phyloP scores from a whole-genome alignment of 2,888 invertebrate genomes.

The Stegana nigrithorax region DNA sequence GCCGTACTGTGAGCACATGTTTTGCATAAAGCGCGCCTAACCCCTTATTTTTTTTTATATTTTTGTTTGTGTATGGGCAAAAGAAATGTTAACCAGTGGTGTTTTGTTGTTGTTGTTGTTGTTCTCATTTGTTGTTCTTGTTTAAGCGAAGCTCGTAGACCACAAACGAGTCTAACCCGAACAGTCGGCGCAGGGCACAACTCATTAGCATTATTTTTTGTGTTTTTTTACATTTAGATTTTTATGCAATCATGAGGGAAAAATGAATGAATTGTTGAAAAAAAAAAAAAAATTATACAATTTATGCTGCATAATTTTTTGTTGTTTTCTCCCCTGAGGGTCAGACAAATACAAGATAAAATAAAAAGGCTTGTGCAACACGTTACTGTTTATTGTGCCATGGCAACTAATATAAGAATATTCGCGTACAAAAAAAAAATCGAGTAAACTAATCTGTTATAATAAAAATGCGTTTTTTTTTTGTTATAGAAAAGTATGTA shows the following conservation, averaged over 20 bases:
- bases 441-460: too few relatives aligned
- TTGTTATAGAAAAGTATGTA: too few relatives aligned
- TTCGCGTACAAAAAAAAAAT: too few relatives aligned
- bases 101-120: too few relatives aligned
- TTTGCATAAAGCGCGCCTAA: too few relatives aligned
- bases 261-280: background rate
- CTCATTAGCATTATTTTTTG: conserved; percentile 1
- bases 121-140: too few relatives aligned
- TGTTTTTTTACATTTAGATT: background rate
- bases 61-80: background rate
- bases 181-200: background rate
- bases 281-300: background rate
- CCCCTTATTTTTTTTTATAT: too few relatives aligned
- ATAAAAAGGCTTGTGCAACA: background rate
- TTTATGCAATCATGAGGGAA: background rate
- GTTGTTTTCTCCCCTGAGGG: background rate
- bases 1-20: too few relatives aligned
- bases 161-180: background rate
- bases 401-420: too few relatives aligned
- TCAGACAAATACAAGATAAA: background rate
- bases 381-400: too few relatives aligned
- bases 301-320: background rate
- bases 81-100: conserved; percentile 2
- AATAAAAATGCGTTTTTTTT: too few relatives aligned
- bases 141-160: conserved; percentile 6